phyloP scores from a whole-genome alignment of 1,140 invertebrate species.

The Drosophila pruinosa region DNA sequence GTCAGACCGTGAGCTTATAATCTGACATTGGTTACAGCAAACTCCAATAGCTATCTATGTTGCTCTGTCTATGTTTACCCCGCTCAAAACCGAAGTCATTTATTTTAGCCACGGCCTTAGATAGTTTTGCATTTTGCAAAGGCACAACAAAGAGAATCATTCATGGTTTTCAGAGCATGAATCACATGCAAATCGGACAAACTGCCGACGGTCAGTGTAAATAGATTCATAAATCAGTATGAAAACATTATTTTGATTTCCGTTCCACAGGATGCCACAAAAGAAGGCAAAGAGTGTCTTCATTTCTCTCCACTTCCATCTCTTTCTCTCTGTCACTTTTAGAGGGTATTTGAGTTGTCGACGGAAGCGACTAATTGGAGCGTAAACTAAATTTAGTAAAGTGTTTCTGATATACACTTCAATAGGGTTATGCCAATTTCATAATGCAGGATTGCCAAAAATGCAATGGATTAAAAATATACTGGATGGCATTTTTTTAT shows the following conservation, averaged over 20 bases:
- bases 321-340: neutral
- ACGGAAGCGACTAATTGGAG: constrained; percentile 75
- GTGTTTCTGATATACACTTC: constrained; percentile 16
- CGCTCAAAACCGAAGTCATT: constrained; percentile 66
- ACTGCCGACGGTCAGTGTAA: constrained; percentile 47
- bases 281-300: constrained; percentile 39
- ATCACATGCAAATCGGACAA: constrained; percentile 72
- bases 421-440: neutral
- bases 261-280: constrained; percentile 61
- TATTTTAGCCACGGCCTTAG: constrained; percentile 38
- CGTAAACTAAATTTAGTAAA: constrained; percentile 61
- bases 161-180: constrained; percentile 80
- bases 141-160: constrained; percentile 65
- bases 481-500: no score
- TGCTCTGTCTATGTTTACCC: neutral
- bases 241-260: constrained; percentile 81
- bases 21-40: constrained; percentile 12
- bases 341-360: constrained; percentile 30
- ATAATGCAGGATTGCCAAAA: no score
- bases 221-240: constrained; percentile 80
- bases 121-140: constrained; percentile 52
- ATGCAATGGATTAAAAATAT: no score
- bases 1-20: constrained; percentile 30
- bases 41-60: neutral
- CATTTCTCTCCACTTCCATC: neutral